Base-by-base conservation (phyloP, 2,797 vertebrate genomes). In the Sebastes hopkinsi region DNA sequence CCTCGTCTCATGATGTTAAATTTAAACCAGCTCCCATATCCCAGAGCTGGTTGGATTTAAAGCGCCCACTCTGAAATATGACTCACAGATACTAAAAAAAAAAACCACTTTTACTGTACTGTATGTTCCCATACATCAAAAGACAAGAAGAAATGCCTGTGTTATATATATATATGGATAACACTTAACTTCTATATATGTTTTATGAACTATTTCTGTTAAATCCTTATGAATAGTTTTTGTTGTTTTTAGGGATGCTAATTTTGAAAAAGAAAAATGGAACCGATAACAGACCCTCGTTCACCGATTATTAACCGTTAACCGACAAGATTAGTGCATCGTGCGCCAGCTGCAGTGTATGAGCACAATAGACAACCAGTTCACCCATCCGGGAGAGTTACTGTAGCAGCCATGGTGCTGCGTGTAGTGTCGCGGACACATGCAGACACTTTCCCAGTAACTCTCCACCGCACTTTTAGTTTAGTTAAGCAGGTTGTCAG, bases 21-120 rank as follows among this genome's bases (percentile, higher is more conserved):
- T 88, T 87, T 79, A 88, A 88, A 88, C 83, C 75, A 68, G 84
- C 61, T 70, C 66, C 29, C 68, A 20, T 80, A 61, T 79, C 62
- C 42, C 56, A 13, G 46, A 80, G 78, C 61, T 52, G 22, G 64
- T 83, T 50, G 65, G 73, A 75, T 89, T 79, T 87, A 75, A 80
- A 90, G 81, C 68, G 11, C 67, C 82, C 68, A 82, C 82, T 79
- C 64, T 64, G 29, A 81, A 81, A 87, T 85, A 74, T 86, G 83
- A 87, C 72, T 87, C 73, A 81, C 34, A 81, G 77, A 83, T 89
- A 69, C 42, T 20, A 20, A 64, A 79, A 52, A 75, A 61, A 30
- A 72, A 59, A 13, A 2, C 58, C 58, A 62, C 3, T 27, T n/a
- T 60, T 23, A 54, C 32, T 79, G 18, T 50, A 50, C 46, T 50